Conservation (phyloP, 2,797 vertebrate genomes). For the Myripristis jacobus region DNA sequence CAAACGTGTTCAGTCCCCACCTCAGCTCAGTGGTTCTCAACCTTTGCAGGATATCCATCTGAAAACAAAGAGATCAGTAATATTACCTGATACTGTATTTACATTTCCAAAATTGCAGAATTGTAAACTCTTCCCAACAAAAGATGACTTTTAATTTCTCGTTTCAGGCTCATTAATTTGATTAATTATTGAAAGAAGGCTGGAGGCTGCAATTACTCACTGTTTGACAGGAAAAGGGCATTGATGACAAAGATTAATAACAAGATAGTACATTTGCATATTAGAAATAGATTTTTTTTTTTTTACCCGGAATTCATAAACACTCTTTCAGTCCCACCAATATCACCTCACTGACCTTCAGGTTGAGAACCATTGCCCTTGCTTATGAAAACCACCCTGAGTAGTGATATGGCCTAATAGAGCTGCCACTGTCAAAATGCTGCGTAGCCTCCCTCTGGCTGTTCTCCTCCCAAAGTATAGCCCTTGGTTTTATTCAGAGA, state of each 20-base stretch:
- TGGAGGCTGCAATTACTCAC: background rate
- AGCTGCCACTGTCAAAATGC: background rate
- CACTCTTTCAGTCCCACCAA: background rate
- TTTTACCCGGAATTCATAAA: background rate
- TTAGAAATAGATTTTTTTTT: background rate
- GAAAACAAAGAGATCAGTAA: background rate
- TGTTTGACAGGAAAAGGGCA: background rate
- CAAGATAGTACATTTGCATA: background rate
- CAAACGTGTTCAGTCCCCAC: constrained; percentile 24
- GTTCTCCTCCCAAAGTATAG: background rate
- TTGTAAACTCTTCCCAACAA: background rate
- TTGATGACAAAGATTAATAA: background rate
- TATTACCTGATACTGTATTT: background rate
- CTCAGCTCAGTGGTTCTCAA: constrained; percentile 60
- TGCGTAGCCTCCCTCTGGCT: background rate
- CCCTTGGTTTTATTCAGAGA: background rate
- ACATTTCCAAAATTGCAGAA: background rate
- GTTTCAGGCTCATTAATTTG: background rate
- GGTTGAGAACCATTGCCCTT: background rate
- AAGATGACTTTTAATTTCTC: background rate
- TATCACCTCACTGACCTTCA: background rate
- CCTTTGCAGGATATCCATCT: background rate
- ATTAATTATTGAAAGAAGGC: background rate
- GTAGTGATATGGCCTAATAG: background rate
- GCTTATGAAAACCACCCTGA: background rate